Evolutionary conservation across 2,113 vertebrate species (phyloP).

Genomic region (Gila orcuttii): DNA sequence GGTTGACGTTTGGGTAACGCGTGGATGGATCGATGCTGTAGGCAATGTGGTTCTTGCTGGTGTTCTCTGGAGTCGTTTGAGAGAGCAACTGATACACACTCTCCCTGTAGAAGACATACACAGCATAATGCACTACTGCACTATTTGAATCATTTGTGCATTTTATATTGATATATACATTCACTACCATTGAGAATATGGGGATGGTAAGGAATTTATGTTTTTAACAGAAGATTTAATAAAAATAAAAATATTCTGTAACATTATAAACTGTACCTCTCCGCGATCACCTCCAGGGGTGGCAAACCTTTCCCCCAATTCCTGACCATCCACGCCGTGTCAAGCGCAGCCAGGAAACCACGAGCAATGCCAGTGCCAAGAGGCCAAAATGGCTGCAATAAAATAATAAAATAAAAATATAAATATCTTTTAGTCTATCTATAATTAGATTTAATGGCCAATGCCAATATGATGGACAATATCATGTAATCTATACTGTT

Average conservation of each 20-base stretch:
- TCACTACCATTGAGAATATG: not conserved
- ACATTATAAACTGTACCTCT: conserved; percentile 76
- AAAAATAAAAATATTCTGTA: not conserved
- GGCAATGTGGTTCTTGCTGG: conserved; percentile 81
- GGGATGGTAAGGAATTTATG: not conserved
- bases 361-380: conserved; percentile 91
- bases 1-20: conserved; percentile 88
- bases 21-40: conserved; percentile 89
- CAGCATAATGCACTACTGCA: not conserved
- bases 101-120: conserved; percentile 75
- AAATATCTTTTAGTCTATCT: no score
- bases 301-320: conserved; percentile 81
- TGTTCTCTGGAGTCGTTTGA: conserved; percentile 92
- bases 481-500: not conserved
- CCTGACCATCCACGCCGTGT: conserved; percentile 92
- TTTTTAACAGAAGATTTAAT: not conserved
- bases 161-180: not conserved
- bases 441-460: no score
- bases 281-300: conserved; percentile 84
- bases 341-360: conserved; percentile 89
- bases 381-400: conserved; percentile 92
- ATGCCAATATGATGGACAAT: not conserved
- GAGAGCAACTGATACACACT: conserved; percentile 91
- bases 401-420: not conserved
- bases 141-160: not conserved